Evolutionary conservation across 2,888 invertebrate species (phyloP), one percentile per base, ranked within the genome.

Genomic region (Apantesis nais): DNA sequence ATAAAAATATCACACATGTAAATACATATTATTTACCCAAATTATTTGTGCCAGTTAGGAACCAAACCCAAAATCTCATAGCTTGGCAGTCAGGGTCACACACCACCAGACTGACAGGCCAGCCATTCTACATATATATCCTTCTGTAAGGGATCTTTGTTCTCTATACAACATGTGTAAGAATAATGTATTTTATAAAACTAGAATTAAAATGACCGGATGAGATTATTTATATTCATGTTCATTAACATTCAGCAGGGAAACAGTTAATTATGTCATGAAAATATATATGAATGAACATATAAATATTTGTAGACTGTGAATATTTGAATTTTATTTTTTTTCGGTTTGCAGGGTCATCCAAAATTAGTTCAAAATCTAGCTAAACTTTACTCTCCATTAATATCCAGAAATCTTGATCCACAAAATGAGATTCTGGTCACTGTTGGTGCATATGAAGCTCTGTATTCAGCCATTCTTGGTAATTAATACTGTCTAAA

Each of bases 401-500:
- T 99, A 31, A 91, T 98, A 66, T 96, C 96, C 3, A 96, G 97
- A 66, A 91, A 97, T 70, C 96, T 99, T n/a, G 97, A 99, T 92
- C 97, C 98, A 0, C 95, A 97, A 79, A 97, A 96, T 72, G 99
- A 99, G 91, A 96, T 99, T 62, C 87, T 99, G 48, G 97, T 99
- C 3, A 98, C 99, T 0, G 95, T 96, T 58, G 99, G 99, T 11
- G 99, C 99, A 2, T 99, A 99, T 88, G 99, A 99, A 89, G 98
- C 99, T 0, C 94, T 99, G 0, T 99, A 97, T 92, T 97, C 97
- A 65, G 93, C 98, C 16, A 97, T 99, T 75, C 96, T 98, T 89
- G 96, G 95, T 95, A 84, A 65, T 60, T 65, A 7, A 34, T 25
- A 52, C 62, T 29, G 22, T 52, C 9, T 48, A 8, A 22, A 22